Base-by-base conservation (phyloP, 2,888 invertebrate species). In the Blastobasis adustella region DNA sequence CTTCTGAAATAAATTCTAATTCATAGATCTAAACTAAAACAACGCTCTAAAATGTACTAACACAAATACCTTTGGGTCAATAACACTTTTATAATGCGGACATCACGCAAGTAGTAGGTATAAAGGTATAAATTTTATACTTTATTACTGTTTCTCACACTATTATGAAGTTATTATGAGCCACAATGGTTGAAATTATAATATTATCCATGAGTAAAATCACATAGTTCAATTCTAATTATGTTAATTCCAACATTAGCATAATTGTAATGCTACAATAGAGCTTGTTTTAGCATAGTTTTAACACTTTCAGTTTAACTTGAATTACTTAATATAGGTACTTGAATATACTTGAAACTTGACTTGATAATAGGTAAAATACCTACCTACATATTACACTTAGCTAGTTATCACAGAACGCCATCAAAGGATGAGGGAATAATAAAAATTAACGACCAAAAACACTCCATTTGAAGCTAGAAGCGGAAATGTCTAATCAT, bases 361-460 rank as follows among this genome's bases (percentile, higher is more conserved):
- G 10, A 10, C 10, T 10, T 45, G 5, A 23, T 5, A 5, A 23
- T 10, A 10, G 4, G 10, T 45, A n/a, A 10, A 10, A 10, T 45
- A 23, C 23, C 23, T 45, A 10, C 10, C 23, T 45, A 10, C 10
- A 10, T 10, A 10, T 10, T 10, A 57, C 59, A 62, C 63, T 59
- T 63, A 60, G 23, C 23, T 3, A 23, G 23, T 23, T 23, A 23
- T 23, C 23, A 54, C 66, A 57, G 49, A 49, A 58, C 51, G 57
- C 57, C 61, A 73, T 79, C 76, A 79, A 80, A 76, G 71, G 73
- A 75, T 68, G 73, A 71, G 71, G 69, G 54, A 65, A 56, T 55
- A 64, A 77, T 84, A 81, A 83, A 84, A 82, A 78, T 71, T 79
- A 80, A 82, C 81, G 76, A 70, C 63, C 68, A 74, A 78, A 76